phyloP scores from a whole-genome alignment of 2,797 vertebrate genomes.

The Lutjanus argentimaculatus region DNA sequence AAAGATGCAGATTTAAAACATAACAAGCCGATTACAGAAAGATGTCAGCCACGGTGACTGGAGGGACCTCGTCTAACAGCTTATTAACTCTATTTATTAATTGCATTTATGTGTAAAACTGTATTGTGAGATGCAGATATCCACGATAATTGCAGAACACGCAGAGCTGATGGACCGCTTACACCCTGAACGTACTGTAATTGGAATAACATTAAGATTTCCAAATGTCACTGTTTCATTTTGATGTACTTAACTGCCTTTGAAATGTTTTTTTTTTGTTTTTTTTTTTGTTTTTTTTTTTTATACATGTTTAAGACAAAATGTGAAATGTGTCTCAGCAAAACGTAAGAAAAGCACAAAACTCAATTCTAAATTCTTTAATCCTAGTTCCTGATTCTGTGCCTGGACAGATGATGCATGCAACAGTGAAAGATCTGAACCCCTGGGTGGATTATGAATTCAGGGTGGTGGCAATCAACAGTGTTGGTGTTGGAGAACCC shows the following conservation, averaged over 20 bases:
- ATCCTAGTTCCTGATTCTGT: conserved; percentile 92
- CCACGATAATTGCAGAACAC: not conserved
- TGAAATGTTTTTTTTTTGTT: conserved; percentile 25
- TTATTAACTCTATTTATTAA: conserved; percentile 9
- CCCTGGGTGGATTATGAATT: conserved; percentile 95
- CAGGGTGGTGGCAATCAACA: conserved; percentile 91
- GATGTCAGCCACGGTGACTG: not conserved
- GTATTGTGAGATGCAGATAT: conserved; percentile 1
- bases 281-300: conserved; percentile 6
- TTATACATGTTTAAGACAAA: conserved; percentile 10
- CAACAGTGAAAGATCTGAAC: conserved; percentile 89
- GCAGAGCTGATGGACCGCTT: not conserved
- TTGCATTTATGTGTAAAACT: conserved; percentile 8
- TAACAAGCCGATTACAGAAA: not conserved
- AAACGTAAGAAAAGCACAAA: not conserved
- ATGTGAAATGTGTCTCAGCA: conserved; percentile 29
- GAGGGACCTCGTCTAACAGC: not conserved
- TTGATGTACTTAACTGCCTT: conserved; percentile 31
- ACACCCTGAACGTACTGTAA: not conserved
- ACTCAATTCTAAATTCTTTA: conserved; percentile 80
- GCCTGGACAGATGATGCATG: conserved; percentile 88
- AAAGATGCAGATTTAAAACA: not conserved
- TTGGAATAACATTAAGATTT: conserved; percentile 14
- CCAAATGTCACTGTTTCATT: conserved; percentile 18
- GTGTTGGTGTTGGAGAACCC: conserved; percentile 90